These are phyloP conservation scores for Hemaris fuciformis DNA, from an alignment of 2,888 invertebrate species.

Conservation along the genomic window DNA sequence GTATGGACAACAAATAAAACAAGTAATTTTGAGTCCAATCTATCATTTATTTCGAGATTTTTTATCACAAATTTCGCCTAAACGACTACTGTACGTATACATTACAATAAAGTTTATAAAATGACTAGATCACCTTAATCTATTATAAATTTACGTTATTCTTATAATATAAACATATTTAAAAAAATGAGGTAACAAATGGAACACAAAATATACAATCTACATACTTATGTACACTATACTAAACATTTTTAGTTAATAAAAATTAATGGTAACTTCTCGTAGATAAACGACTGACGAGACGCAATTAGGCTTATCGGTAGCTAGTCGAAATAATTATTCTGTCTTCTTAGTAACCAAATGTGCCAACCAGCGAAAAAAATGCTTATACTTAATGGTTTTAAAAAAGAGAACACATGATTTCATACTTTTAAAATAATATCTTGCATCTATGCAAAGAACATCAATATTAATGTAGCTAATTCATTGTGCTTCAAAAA, in stretches of 20 bases:
- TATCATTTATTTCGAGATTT: constrained; percentile 1
- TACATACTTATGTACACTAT: not conserved
- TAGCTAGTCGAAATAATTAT: too few species aligned
- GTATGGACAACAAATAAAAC: not conserved
- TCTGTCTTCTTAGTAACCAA: too few species aligned
- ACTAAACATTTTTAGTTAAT: not conserved
- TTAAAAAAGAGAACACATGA: too few species aligned
- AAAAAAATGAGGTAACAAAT: not conserved
- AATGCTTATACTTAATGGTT: too few species aligned
- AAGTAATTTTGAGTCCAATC: not conserved
- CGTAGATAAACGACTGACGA: too few species aligned
- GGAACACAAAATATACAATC: not conserved
- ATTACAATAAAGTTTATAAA: constrained; percentile 4
- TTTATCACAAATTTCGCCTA: constrained; percentile 6
- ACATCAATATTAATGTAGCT: not conserved
- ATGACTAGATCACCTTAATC: constrained; percentile 3
- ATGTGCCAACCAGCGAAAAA: too few species aligned
- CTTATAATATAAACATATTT: not conserved
- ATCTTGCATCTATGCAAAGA: not conserved
- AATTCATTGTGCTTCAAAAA: not conserved
- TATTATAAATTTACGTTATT: not conserved
- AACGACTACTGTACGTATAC: not conserved
- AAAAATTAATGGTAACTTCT: not conserved
- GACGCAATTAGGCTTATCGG: too few species aligned
- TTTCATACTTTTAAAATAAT: too few species aligned